Conservation (phyloP, 37 sponge, comb jelly and placozoan genomes). For the Agelas oroides region DNA sequence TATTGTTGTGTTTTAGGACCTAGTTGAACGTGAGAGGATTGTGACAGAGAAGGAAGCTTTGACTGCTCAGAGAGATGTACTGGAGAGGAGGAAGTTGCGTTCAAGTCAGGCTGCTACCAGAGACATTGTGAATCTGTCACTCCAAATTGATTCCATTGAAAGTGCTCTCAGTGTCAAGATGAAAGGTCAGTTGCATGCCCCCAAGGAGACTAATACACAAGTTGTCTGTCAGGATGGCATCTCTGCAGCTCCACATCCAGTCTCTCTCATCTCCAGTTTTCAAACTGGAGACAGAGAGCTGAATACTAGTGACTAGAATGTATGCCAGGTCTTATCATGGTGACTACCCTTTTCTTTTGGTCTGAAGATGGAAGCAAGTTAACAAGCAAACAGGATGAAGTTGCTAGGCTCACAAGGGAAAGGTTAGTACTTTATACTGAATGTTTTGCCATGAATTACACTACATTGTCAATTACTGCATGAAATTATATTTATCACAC, state of each 20-base stretch:
- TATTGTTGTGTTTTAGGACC: slow-evolving; percentile 51
- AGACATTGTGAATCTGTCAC: slow-evolving; percentile 26
- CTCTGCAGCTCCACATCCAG: too few relatives aligned
- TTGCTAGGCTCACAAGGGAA: neutral
- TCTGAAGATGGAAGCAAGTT: neutral
- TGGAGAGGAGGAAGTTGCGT: slow-evolving; percentile 43
- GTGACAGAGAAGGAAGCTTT: slow-evolving; percentile 49
- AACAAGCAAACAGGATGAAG: neutral
- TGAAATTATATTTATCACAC: neutral
- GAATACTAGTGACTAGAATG: too few relatives aligned
- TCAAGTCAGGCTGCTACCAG: slow-evolving; percentile 25
- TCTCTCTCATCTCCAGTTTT: too few relatives aligned
- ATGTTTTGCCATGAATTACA: neutral
- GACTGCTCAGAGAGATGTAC: slow-evolving; percentile 38
- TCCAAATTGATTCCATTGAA: slow-evolving; percentile 30
- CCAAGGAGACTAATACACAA: too few relatives aligned
- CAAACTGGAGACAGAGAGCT: too few relatives aligned
- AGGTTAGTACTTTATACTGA: too few relatives aligned
- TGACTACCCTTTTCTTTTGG: neutral
- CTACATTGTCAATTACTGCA: neutral
- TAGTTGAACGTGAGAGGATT: slow-evolving; percentile 51
- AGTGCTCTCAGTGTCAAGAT: slow-evolving; percentile 2
- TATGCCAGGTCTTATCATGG: neutral
- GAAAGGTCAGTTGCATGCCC: too few relatives aligned
- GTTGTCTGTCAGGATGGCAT: too few relatives aligned